Evolutionary conservation across 2,113 vertebrate genomes (phyloP).

Genomic region (Tragelaphus scriptus): DNA sequence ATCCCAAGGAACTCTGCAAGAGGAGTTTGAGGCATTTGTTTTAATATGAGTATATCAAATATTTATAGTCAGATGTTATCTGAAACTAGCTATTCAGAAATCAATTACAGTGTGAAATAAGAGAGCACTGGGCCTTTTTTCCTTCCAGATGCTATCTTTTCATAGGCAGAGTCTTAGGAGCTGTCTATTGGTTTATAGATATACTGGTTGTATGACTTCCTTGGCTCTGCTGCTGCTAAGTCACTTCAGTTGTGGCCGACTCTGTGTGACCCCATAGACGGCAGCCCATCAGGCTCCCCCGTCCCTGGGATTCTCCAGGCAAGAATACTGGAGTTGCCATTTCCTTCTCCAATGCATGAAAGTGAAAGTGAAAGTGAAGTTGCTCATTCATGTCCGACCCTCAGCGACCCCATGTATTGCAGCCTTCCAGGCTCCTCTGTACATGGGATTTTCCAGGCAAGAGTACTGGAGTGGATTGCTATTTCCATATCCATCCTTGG

Average conservation of each 20-base stretch:
- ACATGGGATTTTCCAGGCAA: too few species aligned
- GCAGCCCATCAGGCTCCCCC: too few species aligned
- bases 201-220: neutral
- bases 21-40: neutral
- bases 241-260: too few species aligned
- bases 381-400: too few species aligned
- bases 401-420: too few species aligned
- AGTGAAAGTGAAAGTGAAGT: too few species aligned
- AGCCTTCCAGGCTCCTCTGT: too few species aligned
- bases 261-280: too few species aligned
- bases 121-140: neutral
- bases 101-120: conserved; percentile 54
- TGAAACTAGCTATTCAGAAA: conserved; percentile 54
- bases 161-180: neutral
- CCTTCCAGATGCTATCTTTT: neutral
- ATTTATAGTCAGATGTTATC: conserved; percentile 58
- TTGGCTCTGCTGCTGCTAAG: neutral
- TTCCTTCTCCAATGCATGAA: too few species aligned
- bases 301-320: too few species aligned
- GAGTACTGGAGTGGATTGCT: too few species aligned
- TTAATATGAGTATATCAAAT: conserved; percentile 56
- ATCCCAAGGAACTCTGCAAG: neutral
- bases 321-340: too few species aligned
- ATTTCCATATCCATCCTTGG: neutral
- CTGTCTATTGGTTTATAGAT: neutral